phyloP scores from a whole-genome alignment of 2,797 vertebrate genomes.

The Rhinogobio ventralis region DNA sequence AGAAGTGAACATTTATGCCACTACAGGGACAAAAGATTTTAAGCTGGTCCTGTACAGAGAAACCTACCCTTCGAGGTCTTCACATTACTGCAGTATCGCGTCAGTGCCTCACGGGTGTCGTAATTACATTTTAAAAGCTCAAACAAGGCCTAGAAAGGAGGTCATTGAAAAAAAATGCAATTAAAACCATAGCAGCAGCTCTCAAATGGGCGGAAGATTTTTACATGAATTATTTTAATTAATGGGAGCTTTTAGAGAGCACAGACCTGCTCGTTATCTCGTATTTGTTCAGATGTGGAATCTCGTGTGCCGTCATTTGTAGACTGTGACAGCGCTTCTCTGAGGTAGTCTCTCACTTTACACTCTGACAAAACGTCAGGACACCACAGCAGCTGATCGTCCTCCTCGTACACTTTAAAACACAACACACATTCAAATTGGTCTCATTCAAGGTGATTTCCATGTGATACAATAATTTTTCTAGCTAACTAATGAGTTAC shows the following conservation, averaged over 20 bases:
- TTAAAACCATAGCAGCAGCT: not conserved
- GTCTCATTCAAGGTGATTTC: not conserved
- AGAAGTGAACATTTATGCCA: not conserved
- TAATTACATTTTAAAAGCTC: conserved; percentile 94
- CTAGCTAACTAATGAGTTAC: not conserved
- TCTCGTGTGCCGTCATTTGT: conserved; percentile 81
- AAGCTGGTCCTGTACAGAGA: not conserved
- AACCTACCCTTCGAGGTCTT: conserved; percentile 89
- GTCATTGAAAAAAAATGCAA: not conserved
- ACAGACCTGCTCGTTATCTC: conserved; percentile 92
- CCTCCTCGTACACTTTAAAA: conserved; percentile 87
- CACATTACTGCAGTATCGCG: conserved; percentile 85
- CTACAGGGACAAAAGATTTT: not conserved
- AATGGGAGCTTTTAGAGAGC: conserved; percentile 14
- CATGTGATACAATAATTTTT: not conserved
- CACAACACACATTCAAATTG: conserved; percentile 35
- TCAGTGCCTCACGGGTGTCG: conserved; percentile 88
- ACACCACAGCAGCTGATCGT: conserved; percentile 94
- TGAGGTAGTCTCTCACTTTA: conserved; percentile 91
- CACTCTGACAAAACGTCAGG: conserved; percentile 87
- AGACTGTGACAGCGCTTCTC: conserved; percentile 83
- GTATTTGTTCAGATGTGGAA: conserved; percentile 82
- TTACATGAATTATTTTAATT: not conserved
- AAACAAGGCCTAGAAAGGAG: conserved; percentile 84
- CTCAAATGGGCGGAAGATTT: not conserved